Evolutionary conservation across 1,140 invertebrate genomes (phyloP).

Genomic region (Microplitis mediator): DNA sequence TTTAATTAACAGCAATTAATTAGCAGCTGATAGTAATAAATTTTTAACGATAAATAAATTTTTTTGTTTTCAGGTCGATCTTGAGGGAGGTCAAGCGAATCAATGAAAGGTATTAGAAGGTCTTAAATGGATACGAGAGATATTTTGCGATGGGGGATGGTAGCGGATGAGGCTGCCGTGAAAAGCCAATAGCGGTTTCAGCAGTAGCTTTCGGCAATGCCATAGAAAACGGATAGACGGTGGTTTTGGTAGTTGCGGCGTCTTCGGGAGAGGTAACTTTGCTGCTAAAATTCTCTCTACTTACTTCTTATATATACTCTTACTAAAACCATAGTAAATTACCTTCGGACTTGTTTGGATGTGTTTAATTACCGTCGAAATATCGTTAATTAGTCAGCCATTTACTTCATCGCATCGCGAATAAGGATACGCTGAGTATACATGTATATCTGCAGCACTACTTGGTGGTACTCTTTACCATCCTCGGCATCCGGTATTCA

Average conservation of each 20-base stretch:
- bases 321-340: conserved; percentile 14
- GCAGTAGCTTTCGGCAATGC: conserved; percentile 30
- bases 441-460: neutral
- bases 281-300: neutral
- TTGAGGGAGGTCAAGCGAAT: conserved; percentile 5
- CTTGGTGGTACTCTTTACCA: neutral
- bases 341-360: conserved; percentile 31
- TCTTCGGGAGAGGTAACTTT: conserved; percentile 29
- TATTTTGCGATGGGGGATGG: neutral
- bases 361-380: conserved; percentile 60
- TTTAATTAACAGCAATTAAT: too few relatives aligned
- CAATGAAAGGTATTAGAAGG: conserved; percentile 14
- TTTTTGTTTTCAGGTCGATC: neutral
- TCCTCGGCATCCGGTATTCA: neutral
- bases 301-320: too few relatives aligned
- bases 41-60: too few relatives aligned
- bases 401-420: conserved; percentile 13
- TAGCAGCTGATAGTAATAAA: too few relatives aligned
- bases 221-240: conserved; percentile 22
- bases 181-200: conserved; percentile 51
- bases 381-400: conserved; percentile 59
- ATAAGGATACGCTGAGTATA: conserved; percentile 1
- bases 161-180: conserved; percentile 36
- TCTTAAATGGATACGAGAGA: conserved; percentile 40
- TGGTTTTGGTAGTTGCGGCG: conserved; percentile 20